These are phyloP conservation scores for Hetaerina titia DNA, from an alignment of 2,888 invertebrate genomes.

Conservation along the genomic window DNA sequence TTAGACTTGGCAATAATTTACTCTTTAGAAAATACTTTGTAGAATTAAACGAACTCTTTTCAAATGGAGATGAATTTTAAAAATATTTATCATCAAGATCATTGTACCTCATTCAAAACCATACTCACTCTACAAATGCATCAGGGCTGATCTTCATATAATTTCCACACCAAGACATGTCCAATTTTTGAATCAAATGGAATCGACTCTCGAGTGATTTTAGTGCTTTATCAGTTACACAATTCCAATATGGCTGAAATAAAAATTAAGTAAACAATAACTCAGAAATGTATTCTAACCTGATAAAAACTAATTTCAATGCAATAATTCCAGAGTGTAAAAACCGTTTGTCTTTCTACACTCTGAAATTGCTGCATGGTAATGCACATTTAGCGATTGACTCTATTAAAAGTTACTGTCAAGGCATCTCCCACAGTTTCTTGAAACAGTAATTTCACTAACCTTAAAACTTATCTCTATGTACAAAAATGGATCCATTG, in stretches of 20 bases:
- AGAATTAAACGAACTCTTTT: neutral
- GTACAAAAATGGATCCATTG: conserved; percentile 87
- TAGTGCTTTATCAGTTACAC: conserved; percentile 82
- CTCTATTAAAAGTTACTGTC: no score
- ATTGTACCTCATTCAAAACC: neutral
- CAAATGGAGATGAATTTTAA: neutral
- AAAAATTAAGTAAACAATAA: conserved; percentile 63
- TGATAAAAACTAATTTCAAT: no score
- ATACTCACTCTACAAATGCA: conserved; percentile 75
- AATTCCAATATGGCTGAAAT: conserved; percentile 85
- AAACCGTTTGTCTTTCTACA: no score
- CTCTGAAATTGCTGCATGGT: no score
- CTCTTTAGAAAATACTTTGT: neutral
- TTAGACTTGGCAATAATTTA: neutral
- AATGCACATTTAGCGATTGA: no score
- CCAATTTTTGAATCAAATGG: conserved; percentile 86
- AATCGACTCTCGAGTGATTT: conserved; percentile 81
- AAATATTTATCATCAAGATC: neutral
- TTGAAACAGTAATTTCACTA: conserved; percentile 4
- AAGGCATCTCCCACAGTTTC: no score
- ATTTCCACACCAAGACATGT: conserved; percentile 94
- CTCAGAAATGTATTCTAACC: neutral
- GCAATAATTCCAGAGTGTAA: neutral
- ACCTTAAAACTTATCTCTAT: conserved; percentile 88
- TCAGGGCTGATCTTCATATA: conserved; percentile 79